Conservation (phyloP, 1,140 invertebrate genomes). For the Nasonia longicornis region DNA sequence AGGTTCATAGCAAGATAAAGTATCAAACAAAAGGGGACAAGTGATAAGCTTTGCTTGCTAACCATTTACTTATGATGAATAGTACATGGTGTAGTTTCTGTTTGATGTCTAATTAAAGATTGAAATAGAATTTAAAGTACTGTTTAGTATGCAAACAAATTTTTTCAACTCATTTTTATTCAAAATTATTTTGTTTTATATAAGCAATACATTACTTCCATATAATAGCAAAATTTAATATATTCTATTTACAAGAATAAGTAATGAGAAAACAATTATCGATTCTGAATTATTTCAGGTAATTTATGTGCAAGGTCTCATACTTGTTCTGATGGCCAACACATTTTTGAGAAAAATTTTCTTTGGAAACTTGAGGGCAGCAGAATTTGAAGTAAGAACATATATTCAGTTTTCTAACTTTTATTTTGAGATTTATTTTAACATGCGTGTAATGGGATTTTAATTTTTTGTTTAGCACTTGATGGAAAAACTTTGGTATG, state of each 20-base stretch:
- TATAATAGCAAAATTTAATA: too few species aligned
- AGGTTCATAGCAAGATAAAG: neutral
- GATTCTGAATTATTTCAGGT: constrained; percentile 76
- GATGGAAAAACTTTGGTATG: constrained; percentile 98
- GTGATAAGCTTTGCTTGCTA: too few species aligned
- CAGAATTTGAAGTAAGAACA: constrained; percentile 92
- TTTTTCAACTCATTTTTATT: too few species aligned
- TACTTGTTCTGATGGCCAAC: constrained; percentile 93
- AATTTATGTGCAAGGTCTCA: constrained; percentile 97
- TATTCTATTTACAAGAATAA: too few species aligned
- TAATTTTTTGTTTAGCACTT: constrained; percentile 83
- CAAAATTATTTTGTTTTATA: too few species aligned
- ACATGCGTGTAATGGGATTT: neutral
- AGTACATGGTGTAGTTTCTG: too few species aligned
- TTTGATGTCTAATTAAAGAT: too few species aligned
- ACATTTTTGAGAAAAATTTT: constrained; percentile 97
- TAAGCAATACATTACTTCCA: too few species aligned
- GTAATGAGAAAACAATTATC: neutral
- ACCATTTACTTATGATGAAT: too few species aligned
- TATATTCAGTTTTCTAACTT: neutral
- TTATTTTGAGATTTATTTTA: neutral
- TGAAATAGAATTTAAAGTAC: too few species aligned
- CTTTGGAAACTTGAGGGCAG: constrained; percentile 95
- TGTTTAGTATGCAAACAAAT: too few species aligned
- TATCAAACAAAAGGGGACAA: neutral